These are phyloP conservation scores for Remorina albescens DNA, from an alignment of 2,797 vertebrate species.

Conservation along the genomic window DNA sequence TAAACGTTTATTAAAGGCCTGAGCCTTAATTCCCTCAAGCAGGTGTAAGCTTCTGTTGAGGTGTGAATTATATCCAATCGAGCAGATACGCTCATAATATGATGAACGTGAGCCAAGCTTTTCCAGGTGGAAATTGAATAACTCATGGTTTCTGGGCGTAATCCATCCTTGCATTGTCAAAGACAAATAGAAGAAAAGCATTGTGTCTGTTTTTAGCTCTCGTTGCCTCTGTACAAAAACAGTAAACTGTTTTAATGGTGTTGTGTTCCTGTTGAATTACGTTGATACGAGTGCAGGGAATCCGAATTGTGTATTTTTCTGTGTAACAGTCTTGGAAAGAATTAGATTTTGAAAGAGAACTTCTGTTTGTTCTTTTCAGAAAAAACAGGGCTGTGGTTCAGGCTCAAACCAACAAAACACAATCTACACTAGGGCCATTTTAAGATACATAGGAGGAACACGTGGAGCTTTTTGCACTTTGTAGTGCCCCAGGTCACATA, in stretches of 20 bases:
- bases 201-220: conserved; percentile 45
- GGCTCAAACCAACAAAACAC: conserved; percentile 7
- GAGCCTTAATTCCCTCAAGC: conserved; percentile 86
- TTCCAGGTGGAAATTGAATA: conserved; percentile 87
- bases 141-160: conserved; percentile 80
- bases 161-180: conserved; percentile 76
- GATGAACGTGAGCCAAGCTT: conserved; percentile 81
- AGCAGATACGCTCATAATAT: conserved; percentile 84
- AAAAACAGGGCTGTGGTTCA: conserved; percentile 28
- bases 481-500: conserved; percentile 73
- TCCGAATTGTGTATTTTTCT: conserved; percentile 21
- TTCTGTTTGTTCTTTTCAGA: conserved; percentile 25
- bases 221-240: conserved; percentile 44
- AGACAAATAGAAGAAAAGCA: conserved; percentile 69
- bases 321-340: conserved; percentile 3
- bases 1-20: conserved; percentile 86
- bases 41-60: conserved; percentile 88
- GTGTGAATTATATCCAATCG: conserved; percentile 84
- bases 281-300: conserved; percentile 42
- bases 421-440: conserved; percentile 29
- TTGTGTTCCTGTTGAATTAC: conserved; percentile 50
- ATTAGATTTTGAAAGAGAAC: conserved; percentile 28
- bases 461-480: conserved; percentile 65
- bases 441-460: conserved; percentile 43
- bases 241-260: conserved; percentile 56